Conservation (phyloP, 1,140 invertebrate genomes). For the Steinernema khuongi region DNA sequence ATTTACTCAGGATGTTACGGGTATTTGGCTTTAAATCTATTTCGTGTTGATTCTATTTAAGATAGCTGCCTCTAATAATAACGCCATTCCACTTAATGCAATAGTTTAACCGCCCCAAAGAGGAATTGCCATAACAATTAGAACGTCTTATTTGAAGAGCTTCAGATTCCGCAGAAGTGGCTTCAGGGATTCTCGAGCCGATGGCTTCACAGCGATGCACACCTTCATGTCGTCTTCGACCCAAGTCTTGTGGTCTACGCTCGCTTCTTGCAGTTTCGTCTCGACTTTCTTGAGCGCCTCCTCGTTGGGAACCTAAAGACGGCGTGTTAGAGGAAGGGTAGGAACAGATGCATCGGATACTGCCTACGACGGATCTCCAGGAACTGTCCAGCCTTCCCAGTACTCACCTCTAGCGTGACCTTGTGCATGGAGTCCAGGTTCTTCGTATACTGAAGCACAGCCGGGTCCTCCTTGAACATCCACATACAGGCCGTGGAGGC, state of each 20-base stretch:
- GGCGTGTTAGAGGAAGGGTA: no score
- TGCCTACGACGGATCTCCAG: background rate
- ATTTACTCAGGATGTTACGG: background rate
- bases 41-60: no score
- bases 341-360: no score
- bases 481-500: slow-evolving; percentile 50
- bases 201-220: slow-evolving; percentile 86
- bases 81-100: no score
- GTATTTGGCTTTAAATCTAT: background rate
- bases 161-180: slow-evolving; percentile 43
- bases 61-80: no score
- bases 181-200: slow-evolving; percentile 68
- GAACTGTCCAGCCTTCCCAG: no score
- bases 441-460: slow-evolving; percentile 43
- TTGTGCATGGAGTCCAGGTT: slow-evolving; percentile 51
- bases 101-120: no score
- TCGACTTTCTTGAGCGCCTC: slow-evolving; percentile 68
- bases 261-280: slow-evolving; percentile 68
- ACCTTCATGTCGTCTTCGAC: slow-evolving; percentile 93
- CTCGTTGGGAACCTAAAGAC: slow-evolving; percentile 70
- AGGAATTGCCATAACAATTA: no score
- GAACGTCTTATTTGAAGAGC: slow-evolving; percentile 33
- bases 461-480: slow-evolving; percentile 46
- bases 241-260: slow-evolving; percentile 85
- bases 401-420: slow-evolving; percentile 47